Conservation (phyloP, 2,888 invertebrate species). For the Lepidocyrtoides sp. region DNA sequence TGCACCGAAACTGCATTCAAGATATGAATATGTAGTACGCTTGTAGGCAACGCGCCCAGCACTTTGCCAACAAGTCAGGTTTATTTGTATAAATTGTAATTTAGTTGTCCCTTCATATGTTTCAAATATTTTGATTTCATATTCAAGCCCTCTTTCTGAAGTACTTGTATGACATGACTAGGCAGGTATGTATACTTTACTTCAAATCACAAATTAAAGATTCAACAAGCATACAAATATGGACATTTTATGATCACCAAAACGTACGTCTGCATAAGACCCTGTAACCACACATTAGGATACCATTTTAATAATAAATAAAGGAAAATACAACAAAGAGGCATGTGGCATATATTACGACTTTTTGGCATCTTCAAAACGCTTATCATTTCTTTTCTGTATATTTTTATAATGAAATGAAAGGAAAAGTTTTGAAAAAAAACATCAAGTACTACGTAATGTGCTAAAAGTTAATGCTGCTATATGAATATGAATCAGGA, state of each 20-base stretch:
- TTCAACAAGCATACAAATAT: constrained; percentile 52
- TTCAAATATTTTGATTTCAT: background rate
- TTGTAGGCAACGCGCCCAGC: background rate
- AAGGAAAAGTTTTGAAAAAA: constrained; percentile 67
- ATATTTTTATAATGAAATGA: constrained; percentile 36
- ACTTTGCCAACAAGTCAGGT: background rate
- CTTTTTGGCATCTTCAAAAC: background rate
- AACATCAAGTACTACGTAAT: background rate
- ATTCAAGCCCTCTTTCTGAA: background rate
- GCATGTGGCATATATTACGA: constrained; percentile 44
- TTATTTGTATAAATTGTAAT: constrained; percentile 31
- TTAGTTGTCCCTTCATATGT: background rate
- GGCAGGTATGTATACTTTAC: background rate
- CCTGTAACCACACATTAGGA: constrained; percentile 25
- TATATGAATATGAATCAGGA: background rate
- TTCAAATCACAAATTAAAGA: constrained; percentile 27
- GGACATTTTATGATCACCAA: constrained; percentile 31
- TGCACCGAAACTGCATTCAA: constrained; percentile 43
- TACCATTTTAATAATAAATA: constrained; percentile 48
- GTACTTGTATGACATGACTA: too few relatives aligned
- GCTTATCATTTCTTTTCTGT: background rate
- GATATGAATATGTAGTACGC: background rate
- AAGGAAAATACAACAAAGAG: constrained; percentile 44
- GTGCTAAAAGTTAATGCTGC: background rate
- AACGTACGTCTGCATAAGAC: background rate